These are phyloP conservation scores for Macropus fuliginosus DNA, from an alignment of 2,797 vertebrate species.

Conservation along the genomic window DNA sequence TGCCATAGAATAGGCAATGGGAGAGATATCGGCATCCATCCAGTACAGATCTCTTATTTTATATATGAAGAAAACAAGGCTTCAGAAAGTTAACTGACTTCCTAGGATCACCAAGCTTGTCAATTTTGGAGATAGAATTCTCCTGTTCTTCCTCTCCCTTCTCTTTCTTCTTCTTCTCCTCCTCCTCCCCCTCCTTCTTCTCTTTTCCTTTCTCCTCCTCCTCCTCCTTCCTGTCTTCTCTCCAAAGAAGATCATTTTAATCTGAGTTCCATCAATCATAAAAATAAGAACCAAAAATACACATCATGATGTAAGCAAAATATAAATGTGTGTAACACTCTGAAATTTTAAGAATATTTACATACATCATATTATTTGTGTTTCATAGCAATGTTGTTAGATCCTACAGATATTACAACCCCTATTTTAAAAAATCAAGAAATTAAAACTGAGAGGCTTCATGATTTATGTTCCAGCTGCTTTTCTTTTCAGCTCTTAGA, in stretches of 20 bases:
- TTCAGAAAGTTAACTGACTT: too few relatives aligned
- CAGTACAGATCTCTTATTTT: too few relatives aligned
- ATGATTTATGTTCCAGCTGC: constrained; percentile 20
- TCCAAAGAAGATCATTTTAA: not conserved
- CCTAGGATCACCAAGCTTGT: too few relatives aligned
- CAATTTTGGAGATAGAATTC: too few relatives aligned
- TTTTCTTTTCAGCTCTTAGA: not conserved
- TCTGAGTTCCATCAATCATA: not conserved
- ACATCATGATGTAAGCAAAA: not conserved
- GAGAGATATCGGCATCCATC: too few relatives aligned
- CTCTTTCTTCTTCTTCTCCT: too few relatives aligned
- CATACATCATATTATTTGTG: not conserved
- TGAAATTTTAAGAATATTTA: not conserved
- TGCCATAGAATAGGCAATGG: too few relatives aligned
- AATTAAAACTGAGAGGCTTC: not conserved
- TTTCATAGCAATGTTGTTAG: not conserved
- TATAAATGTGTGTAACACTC: not conserved
- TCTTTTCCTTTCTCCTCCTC: too few relatives aligned
- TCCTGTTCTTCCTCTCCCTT: too few relatives aligned
- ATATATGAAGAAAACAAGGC: too few relatives aligned
- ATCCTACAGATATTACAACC: not conserved
- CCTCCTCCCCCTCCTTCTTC: too few relatives aligned
- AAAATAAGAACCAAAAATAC: not conserved
- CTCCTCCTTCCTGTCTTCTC: not conserved
- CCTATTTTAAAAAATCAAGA: not conserved